Base-by-base conservation (phyloP, 2,888 invertebrate genomes). In the Marasmarcha lunaedactyla region DNA sequence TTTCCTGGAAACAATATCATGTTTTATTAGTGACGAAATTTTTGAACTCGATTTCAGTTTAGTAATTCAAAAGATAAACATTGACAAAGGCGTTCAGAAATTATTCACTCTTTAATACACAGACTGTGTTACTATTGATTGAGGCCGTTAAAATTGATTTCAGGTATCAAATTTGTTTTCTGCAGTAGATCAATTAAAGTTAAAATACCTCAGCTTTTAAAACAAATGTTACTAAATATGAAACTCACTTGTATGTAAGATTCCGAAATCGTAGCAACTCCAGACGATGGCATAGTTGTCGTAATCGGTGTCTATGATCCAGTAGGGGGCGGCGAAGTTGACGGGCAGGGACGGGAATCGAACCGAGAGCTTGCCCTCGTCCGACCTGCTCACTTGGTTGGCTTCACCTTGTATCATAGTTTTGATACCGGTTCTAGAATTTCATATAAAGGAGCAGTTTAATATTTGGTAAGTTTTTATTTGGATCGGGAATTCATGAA, bases 281-380 rank as follows among this genome's bases (percentile, higher is more conserved):
- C 90, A 92, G 25, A 92, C 84, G 0, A 92, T 88, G 0, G 92
- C 87, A 52, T 87, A 92, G 46, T 67, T 85, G 30, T 88, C 87
- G 56, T 92, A 92, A 65, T 92, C 92, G 0, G 91, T 91, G 44
- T 90, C 90, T 39, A 92, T 77, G 12, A 92, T 87, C 78, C 78
- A 78, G 55, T 83, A 84, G 0, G 84, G 84, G 0, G 79, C 78
- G 1, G 71, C 63, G 30, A 78, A 57, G 55, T 73, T 71, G 63
- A 86, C 68, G 1, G 89, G 89, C 30, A 89, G 59, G 0, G 87
- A 85, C 1, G 89, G 88, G 60, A 90, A 90, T 20, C 73, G 71
- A 13, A 90, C 88, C 0, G 74, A 66, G 20, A 90, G 71, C 63
- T 88, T 89, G n/a, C 85, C 86, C 39, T 86, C 87, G 36, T 85